These are phyloP conservation scores for Corythaixoides concolor DNA, from an alignment of 2,113 vertebrate species.

Conservation along the genomic window DNA sequence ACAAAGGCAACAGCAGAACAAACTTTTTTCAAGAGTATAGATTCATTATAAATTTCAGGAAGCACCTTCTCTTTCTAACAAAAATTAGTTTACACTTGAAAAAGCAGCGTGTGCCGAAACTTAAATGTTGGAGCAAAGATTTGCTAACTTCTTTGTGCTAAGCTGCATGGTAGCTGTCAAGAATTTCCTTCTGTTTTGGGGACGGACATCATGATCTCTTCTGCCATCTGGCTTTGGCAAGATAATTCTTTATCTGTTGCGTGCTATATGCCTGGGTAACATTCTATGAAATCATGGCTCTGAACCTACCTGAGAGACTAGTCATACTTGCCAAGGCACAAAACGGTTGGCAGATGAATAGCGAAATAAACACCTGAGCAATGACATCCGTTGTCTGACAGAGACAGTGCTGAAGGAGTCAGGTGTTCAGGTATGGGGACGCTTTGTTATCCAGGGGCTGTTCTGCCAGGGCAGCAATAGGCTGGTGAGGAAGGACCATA, in stretches of 20 bases:
- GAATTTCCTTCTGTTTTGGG: not conserved
- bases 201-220: not conserved
- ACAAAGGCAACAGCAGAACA: not conserved
- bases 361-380: not conserved
- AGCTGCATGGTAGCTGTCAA: not conserved
- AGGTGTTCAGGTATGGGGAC: not conserved
- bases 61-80: not conserved
- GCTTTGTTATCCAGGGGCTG: not conserved
- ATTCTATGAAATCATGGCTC: not conserved
- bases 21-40: not conserved
- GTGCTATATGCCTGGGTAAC: rapidly evolving
- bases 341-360: not conserved
- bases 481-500: not conserved
- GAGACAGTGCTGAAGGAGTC: not conserved
- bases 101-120: not conserved
- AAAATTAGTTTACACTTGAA: not conserved
- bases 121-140: not conserved
- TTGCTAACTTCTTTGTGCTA: not conserved
- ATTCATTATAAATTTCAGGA: not conserved
- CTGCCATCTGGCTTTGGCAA: not conserved
- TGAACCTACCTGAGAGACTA: not conserved
- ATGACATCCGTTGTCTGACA: not conserved
- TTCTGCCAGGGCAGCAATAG: not conserved
- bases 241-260: rapidly evolving
- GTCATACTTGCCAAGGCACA: not conserved